Conservation (phyloP, 2,113 vertebrate species). For the Scalopus aquaticus region DNA sequence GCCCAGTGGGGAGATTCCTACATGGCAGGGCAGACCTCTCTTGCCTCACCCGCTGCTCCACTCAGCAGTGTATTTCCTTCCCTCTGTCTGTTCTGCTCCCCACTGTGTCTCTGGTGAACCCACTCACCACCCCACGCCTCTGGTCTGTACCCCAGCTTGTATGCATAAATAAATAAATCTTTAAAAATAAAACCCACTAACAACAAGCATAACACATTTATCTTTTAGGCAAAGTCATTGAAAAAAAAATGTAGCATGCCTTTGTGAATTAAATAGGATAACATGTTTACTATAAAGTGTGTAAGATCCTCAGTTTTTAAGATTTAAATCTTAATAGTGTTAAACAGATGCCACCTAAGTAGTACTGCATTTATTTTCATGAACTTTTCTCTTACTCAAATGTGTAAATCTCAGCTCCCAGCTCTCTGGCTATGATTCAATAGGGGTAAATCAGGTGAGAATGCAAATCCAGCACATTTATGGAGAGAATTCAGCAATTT, state of each 20-base stretch:
- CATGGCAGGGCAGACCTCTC: no score
- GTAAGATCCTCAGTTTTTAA: not conserved
- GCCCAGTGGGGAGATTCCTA: no score
- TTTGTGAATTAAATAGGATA: not conserved
- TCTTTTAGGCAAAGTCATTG: not conserved
- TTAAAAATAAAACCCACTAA: no score
- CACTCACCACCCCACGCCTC: no score
- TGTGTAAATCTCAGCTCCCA: not conserved
- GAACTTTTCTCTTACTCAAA: not conserved
- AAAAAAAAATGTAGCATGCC: not conserved
- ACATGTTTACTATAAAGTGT: not conserved
- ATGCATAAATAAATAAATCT: no score
- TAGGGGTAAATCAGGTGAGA: not conserved
- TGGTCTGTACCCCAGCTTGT: no score
- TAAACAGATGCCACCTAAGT: not conserved
- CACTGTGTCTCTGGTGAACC: no score
- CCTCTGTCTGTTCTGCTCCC: no score
- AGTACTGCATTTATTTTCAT: not conserved
- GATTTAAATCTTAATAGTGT: not conserved
- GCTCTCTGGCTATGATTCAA: not conserved
- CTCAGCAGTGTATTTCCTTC: no score
- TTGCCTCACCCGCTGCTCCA: no score
- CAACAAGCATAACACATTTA: not conserved
- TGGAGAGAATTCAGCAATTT: not conserved
- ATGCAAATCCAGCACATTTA: not conserved